Percentiles rank a stretch among this genome's conserved stretches.
phyloP scores from a whole-genome alignment of 2,888 invertebrate genomes.

The Noctua janthe region DNA sequence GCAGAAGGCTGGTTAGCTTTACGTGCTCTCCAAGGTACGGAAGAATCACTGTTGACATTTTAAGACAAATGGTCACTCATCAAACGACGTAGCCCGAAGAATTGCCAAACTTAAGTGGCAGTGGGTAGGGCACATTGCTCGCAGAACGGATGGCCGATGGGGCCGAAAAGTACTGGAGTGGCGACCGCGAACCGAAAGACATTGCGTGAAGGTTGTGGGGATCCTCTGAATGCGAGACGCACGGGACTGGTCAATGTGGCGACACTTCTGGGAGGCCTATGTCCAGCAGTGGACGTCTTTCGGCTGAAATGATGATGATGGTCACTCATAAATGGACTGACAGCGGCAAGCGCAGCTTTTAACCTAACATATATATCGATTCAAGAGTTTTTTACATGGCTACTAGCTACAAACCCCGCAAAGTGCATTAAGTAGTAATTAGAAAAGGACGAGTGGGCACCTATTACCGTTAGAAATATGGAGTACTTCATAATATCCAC shows the following conservation, averaged over 20 bases:
- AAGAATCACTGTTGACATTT: not conserved
- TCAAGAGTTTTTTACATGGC: not conserved
- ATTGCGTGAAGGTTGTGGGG: too few species aligned
- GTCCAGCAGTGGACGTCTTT: too few species aligned
- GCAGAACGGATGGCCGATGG: too few species aligned
- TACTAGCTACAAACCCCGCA: not conserved
- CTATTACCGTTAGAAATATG: not conserved
- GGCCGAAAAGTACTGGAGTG: too few species aligned
- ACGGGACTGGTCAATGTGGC: too few species aligned
- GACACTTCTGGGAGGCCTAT: too few species aligned
- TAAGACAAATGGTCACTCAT: not conserved
- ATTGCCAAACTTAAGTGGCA: too few species aligned
- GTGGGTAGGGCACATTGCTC: too few species aligned
- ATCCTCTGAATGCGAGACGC: too few species aligned
- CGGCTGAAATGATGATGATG: too few species aligned
- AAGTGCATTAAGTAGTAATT: not conserved
- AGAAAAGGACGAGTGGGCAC: not conserved
- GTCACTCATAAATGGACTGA: not conserved
- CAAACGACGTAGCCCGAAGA: too few species aligned
- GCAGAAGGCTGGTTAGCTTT: not conserved
- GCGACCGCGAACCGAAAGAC: too few species aligned
- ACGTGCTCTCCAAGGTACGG: not conserved
- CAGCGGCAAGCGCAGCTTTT: not conserved
- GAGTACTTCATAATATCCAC: not conserved
- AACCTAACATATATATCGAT: not conserved